phyloP scores from a whole-genome alignment of 2,797 vertebrate genomes.

The Eulemur rubriventer region DNA sequence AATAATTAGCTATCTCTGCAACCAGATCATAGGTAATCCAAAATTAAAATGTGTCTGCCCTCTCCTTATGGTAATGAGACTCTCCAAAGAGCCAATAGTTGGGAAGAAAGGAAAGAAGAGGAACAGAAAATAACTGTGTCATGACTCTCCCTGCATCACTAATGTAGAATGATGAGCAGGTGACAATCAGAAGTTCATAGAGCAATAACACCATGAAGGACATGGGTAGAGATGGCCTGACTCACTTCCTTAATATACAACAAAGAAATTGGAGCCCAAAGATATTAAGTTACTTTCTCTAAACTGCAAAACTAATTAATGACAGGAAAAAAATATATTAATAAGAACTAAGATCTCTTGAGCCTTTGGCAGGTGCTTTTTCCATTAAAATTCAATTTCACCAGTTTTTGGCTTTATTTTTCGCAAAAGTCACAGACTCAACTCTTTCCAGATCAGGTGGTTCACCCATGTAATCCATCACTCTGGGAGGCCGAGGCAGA shows the following conservation, averaged over 20 bases:
- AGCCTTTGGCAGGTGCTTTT: not conserved
- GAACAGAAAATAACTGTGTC: not conserved
- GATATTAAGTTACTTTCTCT: not conserved
- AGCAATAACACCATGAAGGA: not conserved
- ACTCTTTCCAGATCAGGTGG: not conserved
- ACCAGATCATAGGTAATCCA: not conserved
- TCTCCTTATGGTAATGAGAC: not conserved
- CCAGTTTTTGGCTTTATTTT: not conserved
- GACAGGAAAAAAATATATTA: not conserved
- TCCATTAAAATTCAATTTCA: not conserved
- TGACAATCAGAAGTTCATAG: not conserved
- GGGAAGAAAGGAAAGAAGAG: not conserved
- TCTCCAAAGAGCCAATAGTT: not conserved
- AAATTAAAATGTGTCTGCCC: not conserved
- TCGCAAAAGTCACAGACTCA: not conserved
- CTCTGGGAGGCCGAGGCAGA: not conserved
- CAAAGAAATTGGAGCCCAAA: not conserved
- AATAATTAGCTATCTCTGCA: not conserved
- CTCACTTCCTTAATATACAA: not conserved
- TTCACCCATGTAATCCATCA: not conserved
- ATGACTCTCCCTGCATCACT: not conserved
- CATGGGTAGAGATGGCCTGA: not conserved
- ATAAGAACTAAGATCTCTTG: not conserved
- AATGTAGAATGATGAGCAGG: not conserved
- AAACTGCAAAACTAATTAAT: slow-evolving; percentile 4